phyloP scores from a whole-genome alignment of 2,888 invertebrate genomes.

The Oscheius onirici region DNA sequence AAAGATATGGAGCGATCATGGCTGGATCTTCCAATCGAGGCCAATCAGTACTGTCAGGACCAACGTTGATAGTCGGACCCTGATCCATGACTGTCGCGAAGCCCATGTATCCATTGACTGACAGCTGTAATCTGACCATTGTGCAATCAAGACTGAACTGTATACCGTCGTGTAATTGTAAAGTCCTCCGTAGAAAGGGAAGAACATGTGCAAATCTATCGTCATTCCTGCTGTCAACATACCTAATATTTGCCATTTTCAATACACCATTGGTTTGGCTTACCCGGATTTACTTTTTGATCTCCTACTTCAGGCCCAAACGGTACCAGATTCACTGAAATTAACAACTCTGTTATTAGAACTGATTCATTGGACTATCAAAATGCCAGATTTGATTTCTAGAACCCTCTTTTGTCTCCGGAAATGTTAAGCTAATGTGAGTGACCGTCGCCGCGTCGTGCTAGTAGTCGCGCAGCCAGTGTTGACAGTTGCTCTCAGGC shows the following conservation, averaged over 20 bases:
- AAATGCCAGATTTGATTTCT: background rate
- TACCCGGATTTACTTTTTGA: constrained; percentile 65
- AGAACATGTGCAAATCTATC: constrained; percentile 69
- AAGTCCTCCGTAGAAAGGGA: constrained; percentile 70
- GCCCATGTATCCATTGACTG: constrained; percentile 70
- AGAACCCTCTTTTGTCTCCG: constrained; percentile 4
- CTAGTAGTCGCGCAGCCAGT: constrained; percentile 26
- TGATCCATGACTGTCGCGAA: constrained; percentile 71
- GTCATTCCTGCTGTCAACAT: constrained; percentile 69
- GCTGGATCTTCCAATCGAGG: constrained; percentile 70
- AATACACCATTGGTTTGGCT: too few relatives aligned
- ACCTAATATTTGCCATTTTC: too few relatives aligned
- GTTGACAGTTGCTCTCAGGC: constrained; percentile 34
- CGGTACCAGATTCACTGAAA: constrained; percentile 64
- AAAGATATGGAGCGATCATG: constrained; percentile 70
- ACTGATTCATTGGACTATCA: too few relatives aligned
- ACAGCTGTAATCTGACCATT: constrained; percentile 45
- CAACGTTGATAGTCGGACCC: constrained; percentile 70
- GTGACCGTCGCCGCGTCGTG: constrained; percentile 12
- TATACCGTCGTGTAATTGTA: constrained; percentile 70
- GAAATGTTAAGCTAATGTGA: constrained; percentile 26
- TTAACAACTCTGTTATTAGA: too few relatives aligned
- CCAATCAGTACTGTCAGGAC: constrained; percentile 69
- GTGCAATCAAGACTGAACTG: background rate
- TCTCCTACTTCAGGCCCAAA: constrained; percentile 70